A percentile compares a stretch with the other conserved stretches of the same genome.
Conservation (phyloP, 2,113 vertebrate genomes). For the Burhinus bistriatus region DNA sequence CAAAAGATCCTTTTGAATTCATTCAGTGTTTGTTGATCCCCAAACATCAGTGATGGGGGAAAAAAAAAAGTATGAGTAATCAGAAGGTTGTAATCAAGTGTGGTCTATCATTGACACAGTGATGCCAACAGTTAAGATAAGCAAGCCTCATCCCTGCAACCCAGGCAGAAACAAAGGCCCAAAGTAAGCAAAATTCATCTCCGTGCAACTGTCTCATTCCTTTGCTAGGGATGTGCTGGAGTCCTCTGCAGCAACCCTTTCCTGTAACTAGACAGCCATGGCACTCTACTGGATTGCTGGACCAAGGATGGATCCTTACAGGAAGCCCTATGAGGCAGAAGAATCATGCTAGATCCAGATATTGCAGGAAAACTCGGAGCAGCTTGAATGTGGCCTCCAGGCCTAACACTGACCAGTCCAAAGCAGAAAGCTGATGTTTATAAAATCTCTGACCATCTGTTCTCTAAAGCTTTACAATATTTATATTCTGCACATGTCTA, state of each 20-base stretch:
- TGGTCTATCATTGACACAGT: neutral
- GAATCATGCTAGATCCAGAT: neutral
- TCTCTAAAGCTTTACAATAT: slow-evolving; percentile 37
- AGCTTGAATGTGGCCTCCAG: neutral
- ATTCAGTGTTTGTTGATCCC: neutral
- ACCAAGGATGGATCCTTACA: neutral
- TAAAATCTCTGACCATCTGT: slow-evolving; percentile 61
- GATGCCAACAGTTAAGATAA: neutral
- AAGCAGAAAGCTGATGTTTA: slow-evolving; percentile 15
- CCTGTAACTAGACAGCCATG: rapidly evolving
- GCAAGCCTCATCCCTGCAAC: neutral
- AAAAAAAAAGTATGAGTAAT: neutral
- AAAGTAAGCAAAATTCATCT: neutral
- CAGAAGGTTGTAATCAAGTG: neutral
- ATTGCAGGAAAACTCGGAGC: neutral
- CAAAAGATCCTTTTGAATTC: neutral
- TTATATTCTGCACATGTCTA: slow-evolving; percentile 28
- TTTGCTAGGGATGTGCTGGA: neutral
- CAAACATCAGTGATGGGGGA: neutral
- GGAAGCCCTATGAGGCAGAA: neutral
- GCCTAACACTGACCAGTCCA: neutral
- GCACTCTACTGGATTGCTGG: neutral
- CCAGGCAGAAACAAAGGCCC: neutral
- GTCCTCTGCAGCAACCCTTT: neutral
- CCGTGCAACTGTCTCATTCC: neutral